A percentile compares a stretch with the other conserved stretches of the same genome.
phyloP scores from a whole-genome alignment of 2,113 vertebrate species.

The Eublepharis macularius region DNA sequence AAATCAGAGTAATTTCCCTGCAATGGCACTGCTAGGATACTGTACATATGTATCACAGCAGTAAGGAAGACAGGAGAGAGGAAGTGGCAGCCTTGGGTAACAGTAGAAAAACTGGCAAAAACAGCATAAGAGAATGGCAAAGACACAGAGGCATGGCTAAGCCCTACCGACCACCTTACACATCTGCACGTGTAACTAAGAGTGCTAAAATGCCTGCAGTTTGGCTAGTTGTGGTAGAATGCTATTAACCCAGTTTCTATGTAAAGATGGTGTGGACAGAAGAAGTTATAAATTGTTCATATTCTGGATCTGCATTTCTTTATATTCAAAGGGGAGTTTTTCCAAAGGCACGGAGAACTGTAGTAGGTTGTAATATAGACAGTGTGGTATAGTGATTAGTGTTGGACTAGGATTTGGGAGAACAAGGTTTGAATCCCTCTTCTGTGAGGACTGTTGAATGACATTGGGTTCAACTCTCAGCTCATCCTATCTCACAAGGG shows the following conservation, averaged over 20 bases:
- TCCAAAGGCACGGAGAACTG: background rate
- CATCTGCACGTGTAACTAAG: background rate
- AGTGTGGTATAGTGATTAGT: background rate
- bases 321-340: background rate
- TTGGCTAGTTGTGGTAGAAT: background rate
- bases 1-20: background rate
- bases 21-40: background rate
- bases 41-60: background rate
- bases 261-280: background rate
- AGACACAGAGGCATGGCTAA: background rate
- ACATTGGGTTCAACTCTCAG: too few relatives aligned
- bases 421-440: too few relatives aligned
- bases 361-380: background rate
- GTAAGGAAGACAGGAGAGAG: background rate
- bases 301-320: background rate
- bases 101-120: background rate
- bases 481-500: too few relatives aligned
- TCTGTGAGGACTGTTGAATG: too few relatives aligned
- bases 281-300: background rate
- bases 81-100: background rate
- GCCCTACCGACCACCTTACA: background rate
- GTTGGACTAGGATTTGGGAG: too few relatives aligned
- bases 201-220: too few relatives aligned
- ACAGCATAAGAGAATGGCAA: background rate
- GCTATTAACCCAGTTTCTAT: background rate